Base-by-base conservation (phyloP, 1,140 invertebrate species). In the Tetramorium alpestre region DNA sequence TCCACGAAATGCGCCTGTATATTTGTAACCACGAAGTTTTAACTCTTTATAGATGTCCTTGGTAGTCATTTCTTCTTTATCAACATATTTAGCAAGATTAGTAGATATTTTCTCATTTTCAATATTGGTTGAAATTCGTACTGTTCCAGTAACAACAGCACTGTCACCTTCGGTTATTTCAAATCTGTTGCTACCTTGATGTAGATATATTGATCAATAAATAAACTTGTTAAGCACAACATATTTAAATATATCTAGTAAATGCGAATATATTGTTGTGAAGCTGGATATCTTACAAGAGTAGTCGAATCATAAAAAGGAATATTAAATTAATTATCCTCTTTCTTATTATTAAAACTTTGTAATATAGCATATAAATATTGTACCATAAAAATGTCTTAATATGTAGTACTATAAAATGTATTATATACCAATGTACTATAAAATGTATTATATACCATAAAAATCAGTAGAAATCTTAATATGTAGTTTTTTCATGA, bases 131-230 rank as follows among this genome's bases (percentile, higher is more conserved):
- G 96, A 95, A 33, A 96, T 95, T 75, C 95, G 96, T 47, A 98
- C 97, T 33, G 95, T 95, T 44, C 98, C 98, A 4, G 97, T 98
- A 1, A 98, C 98, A n/a, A 98, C 96, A 5, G 98, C 96, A n/a
- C 95, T 96, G 28, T 97, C 97, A 70, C 97, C 97, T 94, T 99
- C 98, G 0, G 97, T 96, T 25, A 99, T 91, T 76, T 95, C 94
- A 62, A 95, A 95, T 69, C 92, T 92, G 60, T 94, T 94, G 1
- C 91, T 92, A 28, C 92, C 93, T 94, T 10, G 70, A 28, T 28
- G 28, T 28, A 28, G 28, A 28, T 28, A 22, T 22, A 22, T 22
- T 22, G 22, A 22, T 22, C 22, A 22, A 28, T 28, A 56, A 41
- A 25, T 7, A 25, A 64, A 25, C n/a, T n/a, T 33, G 38, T 44